Percentiles rank a stretch among this genome's conserved stretches.
These are phyloP conservation scores for Terrapene triunguis DNA, from an alignment of 2,113 vertebrate genomes.

Conservation along the genomic window DNA sequence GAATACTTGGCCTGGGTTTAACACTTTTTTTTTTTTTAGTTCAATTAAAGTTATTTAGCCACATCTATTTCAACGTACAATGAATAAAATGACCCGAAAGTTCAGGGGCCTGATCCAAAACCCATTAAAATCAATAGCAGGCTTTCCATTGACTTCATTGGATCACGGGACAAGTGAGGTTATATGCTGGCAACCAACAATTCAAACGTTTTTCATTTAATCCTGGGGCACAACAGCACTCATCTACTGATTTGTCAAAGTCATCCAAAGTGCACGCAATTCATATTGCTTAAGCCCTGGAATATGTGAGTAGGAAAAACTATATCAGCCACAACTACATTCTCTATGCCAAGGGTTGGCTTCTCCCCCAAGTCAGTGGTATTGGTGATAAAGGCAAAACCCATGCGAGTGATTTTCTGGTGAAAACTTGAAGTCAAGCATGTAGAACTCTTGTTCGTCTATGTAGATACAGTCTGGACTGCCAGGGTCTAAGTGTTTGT, in stretches of 20 bases:
- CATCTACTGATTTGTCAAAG: slow-evolving; percentile 37
- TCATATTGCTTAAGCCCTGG: slow-evolving; percentile 16
- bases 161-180: not conserved
- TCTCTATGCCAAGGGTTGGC: not conserved
- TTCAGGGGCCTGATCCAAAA: not conserved
- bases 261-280: not conserved
- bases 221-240: not conserved
- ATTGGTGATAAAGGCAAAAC: slow-evolving; percentile 58
- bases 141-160: not conserved
- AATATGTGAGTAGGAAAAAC: slow-evolving; percentile 47
- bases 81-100: not conserved
- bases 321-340: slow-evolving; percentile 42
- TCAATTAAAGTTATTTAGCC: not conserved
- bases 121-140: not conserved
- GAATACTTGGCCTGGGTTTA: not conserved
- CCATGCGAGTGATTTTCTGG: not conserved
- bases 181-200: not conserved
- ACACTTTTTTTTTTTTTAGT: not conserved
- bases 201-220: slow-evolving; percentile 2
- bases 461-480: not conserved
- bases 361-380: slow-evolving; percentile 46
- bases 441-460: slow-evolving; percentile 1
- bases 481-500: not conserved
- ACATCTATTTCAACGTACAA: not conserved
- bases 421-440: slow-evolving; percentile 29